Evolutionary conservation across 2,888 invertebrate species (phyloP).

Genomic region (Conomelus anceps): DNA sequence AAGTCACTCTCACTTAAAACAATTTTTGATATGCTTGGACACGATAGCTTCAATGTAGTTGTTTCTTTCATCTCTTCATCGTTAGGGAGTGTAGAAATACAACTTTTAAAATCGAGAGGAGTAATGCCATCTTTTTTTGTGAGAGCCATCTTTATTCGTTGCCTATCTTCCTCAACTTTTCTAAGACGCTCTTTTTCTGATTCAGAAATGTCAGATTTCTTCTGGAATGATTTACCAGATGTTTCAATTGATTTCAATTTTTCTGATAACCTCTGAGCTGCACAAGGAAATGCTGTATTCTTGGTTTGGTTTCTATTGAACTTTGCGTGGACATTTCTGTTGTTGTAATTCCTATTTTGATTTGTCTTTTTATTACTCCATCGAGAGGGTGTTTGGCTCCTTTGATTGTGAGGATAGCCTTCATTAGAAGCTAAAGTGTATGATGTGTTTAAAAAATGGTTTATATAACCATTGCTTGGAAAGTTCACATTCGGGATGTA

Average conservation of each 20-base stretch:
- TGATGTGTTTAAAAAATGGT: background rate
- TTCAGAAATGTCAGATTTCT: background rate
- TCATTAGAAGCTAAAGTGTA: background rate
- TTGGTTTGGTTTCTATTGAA: background rate
- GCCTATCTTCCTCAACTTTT: constrained; percentile 5
- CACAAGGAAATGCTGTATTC: background rate
- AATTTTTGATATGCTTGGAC: background rate
- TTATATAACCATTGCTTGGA: background rate
- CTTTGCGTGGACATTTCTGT: background rate
- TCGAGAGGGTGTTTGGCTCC: background rate
- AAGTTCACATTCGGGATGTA: background rate
- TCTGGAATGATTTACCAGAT: background rate
- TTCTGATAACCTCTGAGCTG: background rate
- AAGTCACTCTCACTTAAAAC: background rate
- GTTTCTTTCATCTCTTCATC: background rate
- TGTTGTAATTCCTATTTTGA: background rate
- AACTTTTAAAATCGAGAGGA: background rate
- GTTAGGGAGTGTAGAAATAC: background rate
- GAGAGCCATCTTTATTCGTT: background rate
- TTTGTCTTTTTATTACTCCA: background rate
- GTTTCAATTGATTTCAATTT: background rate
- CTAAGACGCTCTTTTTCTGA: background rate
- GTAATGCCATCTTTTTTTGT: background rate
- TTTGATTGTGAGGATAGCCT: background rate
- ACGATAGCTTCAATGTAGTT: background rate